Base-by-base conservation (phyloP, 2,888 invertebrate genomes). In the Drosophila colorata region DNA sequence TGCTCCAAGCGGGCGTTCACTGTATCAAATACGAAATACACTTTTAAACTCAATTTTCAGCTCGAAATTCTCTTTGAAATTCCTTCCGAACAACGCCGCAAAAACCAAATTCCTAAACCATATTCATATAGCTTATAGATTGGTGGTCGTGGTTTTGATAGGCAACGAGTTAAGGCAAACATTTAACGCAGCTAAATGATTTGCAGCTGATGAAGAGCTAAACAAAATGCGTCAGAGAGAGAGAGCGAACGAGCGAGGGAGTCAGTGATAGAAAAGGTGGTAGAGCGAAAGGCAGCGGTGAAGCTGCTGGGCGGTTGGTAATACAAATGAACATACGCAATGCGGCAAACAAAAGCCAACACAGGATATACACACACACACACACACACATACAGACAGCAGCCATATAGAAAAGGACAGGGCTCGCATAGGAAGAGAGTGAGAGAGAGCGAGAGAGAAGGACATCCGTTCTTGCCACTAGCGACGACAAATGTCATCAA, bases 401-500 rank as follows among this genome's bases (percentile, higher is more conserved):
- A n/a, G 48, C 37, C 14, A 16, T 23, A 23, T 43, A 16, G 56
- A 37, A 46, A 47, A 48, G 59, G 57, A 57, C 56, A 55, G 20
- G 46, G 53, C 56, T 51, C 52, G 47, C 40, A 49, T 58, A 52
- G 55, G 11, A 31, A 31, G 31, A 31, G 31, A 31, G 31, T 11
- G 11, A 2, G 11, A 13, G 13, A 37, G 46, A 49, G 48, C 56
- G 57, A 48, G 51, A 44, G 61, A 53, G 71, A 71, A 70, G 84
- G 72, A 79, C 87, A 88, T 87, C 83, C 88, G 83, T 78, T 83
- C 70, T 83, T 84, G 87, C 81, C 81, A 79, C 69, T 79, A 77
- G 80, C 85, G 72, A 79, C 85, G 77, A 88, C 87, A 85, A 88
- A 87, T 88, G 87, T 85, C 89, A 88, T 81, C 88, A 84, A 72